These are phyloP conservation scores for Campylomormyrus numenius DNA, from an alignment of 2,113 vertebrate species.

Conservation along the genomic window DNA sequence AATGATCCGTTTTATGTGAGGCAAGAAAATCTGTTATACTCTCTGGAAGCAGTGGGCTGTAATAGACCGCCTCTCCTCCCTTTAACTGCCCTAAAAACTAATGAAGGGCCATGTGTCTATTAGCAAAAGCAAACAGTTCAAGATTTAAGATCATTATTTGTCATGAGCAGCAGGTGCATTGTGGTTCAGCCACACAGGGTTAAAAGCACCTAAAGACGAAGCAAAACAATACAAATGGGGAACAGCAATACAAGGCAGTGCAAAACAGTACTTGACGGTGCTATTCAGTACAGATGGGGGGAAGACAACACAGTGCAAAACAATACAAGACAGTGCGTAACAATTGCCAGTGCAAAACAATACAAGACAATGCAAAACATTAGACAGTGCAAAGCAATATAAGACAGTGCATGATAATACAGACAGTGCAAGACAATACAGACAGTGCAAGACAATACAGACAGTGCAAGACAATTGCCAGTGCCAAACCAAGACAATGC, in stretches of 20 bases:
- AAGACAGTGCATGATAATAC: not conserved
- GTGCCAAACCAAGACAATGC: not conserved
- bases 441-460: not conserved
- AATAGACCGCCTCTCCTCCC: not conserved
- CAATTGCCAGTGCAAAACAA: not conserved
- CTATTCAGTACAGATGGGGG: not conserved
- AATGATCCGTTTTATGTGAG: not conserved
- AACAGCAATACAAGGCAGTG: not conserved
- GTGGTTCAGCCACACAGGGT: not conserved
- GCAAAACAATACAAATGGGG: not conserved
- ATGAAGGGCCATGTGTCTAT: slow-evolving; percentile 4
- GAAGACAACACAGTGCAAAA: not conserved
- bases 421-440: not conserved
- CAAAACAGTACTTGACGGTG: not conserved
- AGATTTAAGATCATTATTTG: not conserved
- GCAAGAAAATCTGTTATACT: not conserved
- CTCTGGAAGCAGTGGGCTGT: not conserved
- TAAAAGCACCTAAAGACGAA: not conserved
- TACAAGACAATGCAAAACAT: not conserved
- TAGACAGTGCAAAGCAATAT: not conserved
- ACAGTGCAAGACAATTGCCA: not conserved
- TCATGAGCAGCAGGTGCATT: not conserved
- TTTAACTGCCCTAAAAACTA: not conserved
- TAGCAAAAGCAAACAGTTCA: slow-evolving; percentile 6
- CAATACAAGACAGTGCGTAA: not conserved